Evolutionary conservation across 2,888 invertebrate genomes (phyloP).

Genomic region (Apotomis turbidana): DNA sequence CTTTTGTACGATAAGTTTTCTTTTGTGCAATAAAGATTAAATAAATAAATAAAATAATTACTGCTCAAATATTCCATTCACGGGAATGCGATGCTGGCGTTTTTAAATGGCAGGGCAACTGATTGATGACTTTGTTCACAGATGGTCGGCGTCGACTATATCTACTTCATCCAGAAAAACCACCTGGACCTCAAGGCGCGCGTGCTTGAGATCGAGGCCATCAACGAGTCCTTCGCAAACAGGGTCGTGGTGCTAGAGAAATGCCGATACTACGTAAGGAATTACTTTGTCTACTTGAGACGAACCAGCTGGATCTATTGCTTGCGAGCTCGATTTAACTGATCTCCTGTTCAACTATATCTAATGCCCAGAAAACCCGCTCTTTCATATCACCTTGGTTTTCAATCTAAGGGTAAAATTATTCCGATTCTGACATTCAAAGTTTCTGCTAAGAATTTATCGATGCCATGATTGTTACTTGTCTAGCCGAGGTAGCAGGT

Average conservation of each 20-base stretch:
- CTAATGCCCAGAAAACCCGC: no score
- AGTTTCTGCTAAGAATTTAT: neutral
- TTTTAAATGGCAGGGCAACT: neutral
- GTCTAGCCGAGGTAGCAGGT: neutral
- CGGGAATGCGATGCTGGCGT: no score
- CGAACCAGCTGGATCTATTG: neutral
- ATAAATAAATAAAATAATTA: no score
- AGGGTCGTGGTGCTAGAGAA: slow-evolving; percentile 94
- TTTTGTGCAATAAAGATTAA: no score
- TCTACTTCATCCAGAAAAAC: slow-evolving; percentile 96
- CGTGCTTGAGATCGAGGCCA: slow-evolving; percentile 94
- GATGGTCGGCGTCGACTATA: slow-evolving; percentile 96
- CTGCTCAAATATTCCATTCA: no score
- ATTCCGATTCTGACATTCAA: no score
- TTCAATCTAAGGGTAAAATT: no score
- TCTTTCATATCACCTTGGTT: no score
- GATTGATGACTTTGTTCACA: slow-evolving; percentile 61
- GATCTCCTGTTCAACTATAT: no score
- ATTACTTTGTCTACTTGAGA: slow-evolving; percentile 1
- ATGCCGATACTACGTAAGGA: slow-evolving; percentile 93
- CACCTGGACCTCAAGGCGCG: slow-evolving; percentile 90
- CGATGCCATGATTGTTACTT: neutral
- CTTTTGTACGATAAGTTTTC: no score
- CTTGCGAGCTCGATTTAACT: no score
- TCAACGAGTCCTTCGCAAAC: slow-evolving; percentile 94